Conservation (phyloP, 2,113 vertebrate species). For the Carlito syrichta region DNA sequence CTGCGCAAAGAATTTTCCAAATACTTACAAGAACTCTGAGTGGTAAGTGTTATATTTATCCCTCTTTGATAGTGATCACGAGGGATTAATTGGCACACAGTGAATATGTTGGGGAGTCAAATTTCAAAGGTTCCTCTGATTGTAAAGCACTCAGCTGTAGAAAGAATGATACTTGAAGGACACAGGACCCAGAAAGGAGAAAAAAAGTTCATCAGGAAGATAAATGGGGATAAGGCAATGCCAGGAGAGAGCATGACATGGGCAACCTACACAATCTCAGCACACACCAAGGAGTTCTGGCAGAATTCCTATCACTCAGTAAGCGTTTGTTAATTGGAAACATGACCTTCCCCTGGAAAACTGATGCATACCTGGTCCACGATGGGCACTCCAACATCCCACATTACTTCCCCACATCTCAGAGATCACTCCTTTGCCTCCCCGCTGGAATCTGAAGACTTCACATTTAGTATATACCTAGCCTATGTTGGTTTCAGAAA, state of each 20-base stretch:
- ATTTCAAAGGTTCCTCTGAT: background rate
- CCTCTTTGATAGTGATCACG: background rate
- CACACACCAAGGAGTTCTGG: background rate
- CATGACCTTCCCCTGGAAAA: background rate
- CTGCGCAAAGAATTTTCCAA: background rate
- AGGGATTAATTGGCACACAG: background rate
- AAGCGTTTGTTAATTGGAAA: background rate
- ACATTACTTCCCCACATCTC: background rate
- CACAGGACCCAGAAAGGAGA: background rate
- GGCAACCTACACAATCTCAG: background rate
- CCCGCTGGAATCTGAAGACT: background rate
- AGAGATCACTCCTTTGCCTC: background rate
- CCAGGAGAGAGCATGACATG: background rate
- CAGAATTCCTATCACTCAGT: background rate
- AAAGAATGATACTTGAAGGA: background rate
- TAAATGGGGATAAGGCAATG: rapidly evolving
- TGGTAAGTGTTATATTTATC: background rate
- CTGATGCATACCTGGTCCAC: background rate
- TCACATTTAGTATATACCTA: background rate
- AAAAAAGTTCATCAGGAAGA: background rate
- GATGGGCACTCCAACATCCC: too few species aligned
- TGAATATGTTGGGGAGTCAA: background rate
- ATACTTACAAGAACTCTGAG: background rate
- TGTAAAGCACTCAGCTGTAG: background rate
- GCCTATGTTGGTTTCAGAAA: background rate